phyloP scores from a whole-genome alignment of 2,113 vertebrate species.

The Phrynosoma platyrhinos region DNA sequence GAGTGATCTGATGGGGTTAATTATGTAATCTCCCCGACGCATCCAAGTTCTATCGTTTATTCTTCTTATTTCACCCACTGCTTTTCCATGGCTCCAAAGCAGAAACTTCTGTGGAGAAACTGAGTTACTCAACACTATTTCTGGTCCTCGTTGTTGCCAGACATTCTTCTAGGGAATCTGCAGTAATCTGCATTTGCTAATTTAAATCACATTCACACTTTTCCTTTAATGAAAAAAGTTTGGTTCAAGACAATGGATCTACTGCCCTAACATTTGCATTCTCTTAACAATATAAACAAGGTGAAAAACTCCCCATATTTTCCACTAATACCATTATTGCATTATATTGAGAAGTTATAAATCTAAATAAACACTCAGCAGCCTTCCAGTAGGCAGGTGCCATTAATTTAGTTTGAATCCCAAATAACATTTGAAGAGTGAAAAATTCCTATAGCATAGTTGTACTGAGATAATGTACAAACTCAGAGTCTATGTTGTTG shows the following conservation, averaged over 20 bases:
- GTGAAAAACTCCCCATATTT: slow-evolving; percentile 30
- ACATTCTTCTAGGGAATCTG: background rate
- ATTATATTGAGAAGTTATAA: background rate
- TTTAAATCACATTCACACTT: slow-evolving; percentile 11
- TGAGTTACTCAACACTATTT: slow-evolving; percentile 29
- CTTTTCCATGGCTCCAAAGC: slow-evolving; percentile 56
- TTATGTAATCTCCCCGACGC: background rate
- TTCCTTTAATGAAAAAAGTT: background rate
- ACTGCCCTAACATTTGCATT: background rate
- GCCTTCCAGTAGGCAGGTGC: too few species aligned
- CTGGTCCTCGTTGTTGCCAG: slow-evolving; percentile 28
- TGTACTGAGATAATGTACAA: too few species aligned
- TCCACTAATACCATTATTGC: background rate
- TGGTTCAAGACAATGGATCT: background rate
- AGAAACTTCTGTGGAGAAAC: slow-evolving; percentile 32
- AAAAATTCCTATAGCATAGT: too few species aligned
- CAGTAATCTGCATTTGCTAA: slow-evolving; percentile 41
- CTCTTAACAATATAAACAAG: slow-evolving; percentile 5
- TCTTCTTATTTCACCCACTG: slow-evolving; percentile 49
- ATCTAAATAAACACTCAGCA: background rate
- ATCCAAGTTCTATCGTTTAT: slow-evolving; percentile 31
- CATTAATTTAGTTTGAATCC: too few species aligned
- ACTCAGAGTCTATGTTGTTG: too few species aligned
- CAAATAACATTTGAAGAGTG: too few species aligned
- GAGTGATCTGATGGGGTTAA: slow-evolving; percentile 42